Percentiles rank a stretch among this genome's conserved stretches.
Evolutionary conservation across 2,888 invertebrate genomes (phyloP).

Genomic region (Blomia tropicalis): DNA sequence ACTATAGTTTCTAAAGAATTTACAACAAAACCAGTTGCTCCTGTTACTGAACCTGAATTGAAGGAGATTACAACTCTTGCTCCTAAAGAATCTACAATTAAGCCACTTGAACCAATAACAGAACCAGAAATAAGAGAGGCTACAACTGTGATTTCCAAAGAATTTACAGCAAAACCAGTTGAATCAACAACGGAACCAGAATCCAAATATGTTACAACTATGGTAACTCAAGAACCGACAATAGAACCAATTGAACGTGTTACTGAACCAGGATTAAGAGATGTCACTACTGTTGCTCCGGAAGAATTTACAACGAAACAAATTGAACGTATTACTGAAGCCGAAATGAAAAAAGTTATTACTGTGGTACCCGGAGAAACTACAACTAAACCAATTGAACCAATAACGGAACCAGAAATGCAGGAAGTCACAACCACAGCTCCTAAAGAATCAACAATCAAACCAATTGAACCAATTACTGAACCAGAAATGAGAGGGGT

Average conservation of each 20-base stretch:
- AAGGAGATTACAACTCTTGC: conserved; percentile 14
- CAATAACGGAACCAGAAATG: background rate
- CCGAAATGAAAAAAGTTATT: conserved; percentile 24
- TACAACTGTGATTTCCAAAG: no score
- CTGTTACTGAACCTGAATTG: conserved; percentile 21
- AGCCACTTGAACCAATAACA: conserved; percentile 30
- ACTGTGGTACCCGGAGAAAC: background rate
- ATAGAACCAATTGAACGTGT: no score
- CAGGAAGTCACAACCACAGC: background rate
- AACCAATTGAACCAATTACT: background rate
- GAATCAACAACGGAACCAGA: no score
- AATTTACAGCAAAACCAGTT: no score
- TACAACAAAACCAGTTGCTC: conserved; percentile 24
- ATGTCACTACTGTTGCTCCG: no score
- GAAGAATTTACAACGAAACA: no score
- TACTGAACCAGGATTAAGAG: no score
- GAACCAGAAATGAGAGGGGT: background rate
- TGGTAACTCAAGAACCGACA: no score
- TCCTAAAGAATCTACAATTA: conserved; percentile 23
- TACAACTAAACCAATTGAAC: background rate
- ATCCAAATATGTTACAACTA: no score
- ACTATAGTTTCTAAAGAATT: no score
- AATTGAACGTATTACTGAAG: conserved; percentile 21
- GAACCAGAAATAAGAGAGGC: conserved; percentile 22
- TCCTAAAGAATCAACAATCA: background rate